phyloP scores from a whole-genome alignment of 2,888 invertebrate species.

The Epinotia bilunana region DNA sequence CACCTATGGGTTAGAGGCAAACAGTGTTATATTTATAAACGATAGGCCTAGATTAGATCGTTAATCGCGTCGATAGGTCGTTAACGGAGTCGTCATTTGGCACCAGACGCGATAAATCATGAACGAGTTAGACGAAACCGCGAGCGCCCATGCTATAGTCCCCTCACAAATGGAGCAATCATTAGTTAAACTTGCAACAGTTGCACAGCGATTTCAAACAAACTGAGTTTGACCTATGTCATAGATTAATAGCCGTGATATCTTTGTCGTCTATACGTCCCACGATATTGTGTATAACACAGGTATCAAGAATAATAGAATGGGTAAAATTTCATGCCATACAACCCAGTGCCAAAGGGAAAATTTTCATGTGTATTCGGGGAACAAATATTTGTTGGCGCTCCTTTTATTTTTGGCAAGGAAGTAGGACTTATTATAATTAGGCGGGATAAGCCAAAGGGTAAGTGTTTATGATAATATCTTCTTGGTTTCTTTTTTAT shows the following conservation, averaged over 20 bases:
- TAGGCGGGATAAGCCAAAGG: conserved; percentile 55
- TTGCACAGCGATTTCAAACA: conserved; percentile 65
- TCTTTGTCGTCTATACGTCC: conserved; percentile 41
- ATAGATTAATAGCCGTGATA: conserved; percentile 53
- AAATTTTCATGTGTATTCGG: conserved; percentile 49
- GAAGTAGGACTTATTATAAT: conserved; percentile 50
- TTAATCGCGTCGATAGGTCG: conserved; percentile 26
- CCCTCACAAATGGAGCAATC: conserved; percentile 61
- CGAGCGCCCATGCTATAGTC: conserved; percentile 54
- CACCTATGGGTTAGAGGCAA: background rate
- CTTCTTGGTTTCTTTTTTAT: conserved; percentile 13
- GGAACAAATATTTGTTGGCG: conserved; percentile 31
- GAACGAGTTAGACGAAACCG: conserved; percentile 33
- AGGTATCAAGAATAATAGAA: conserved; percentile 43
- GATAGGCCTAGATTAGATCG: conserved; percentile 40
- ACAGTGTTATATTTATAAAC: conserved; percentile 28
- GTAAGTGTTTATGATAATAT: conserved; percentile 28
- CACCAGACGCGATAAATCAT: conserved; percentile 41
- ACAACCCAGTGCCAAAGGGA: conserved; percentile 54
- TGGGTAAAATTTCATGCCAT: conserved; percentile 46
- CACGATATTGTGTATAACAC: conserved; percentile 41
- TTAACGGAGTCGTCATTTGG: conserved; percentile 36
- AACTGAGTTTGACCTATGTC: conserved; percentile 50
- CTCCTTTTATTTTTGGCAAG: conserved; percentile 49
- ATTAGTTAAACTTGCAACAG: conserved; percentile 76